These are phyloP conservation scores for Neomorphus geoffroyi DNA, from an alignment of 2,797 vertebrate genomes.

Conservation along the genomic window DNA sequence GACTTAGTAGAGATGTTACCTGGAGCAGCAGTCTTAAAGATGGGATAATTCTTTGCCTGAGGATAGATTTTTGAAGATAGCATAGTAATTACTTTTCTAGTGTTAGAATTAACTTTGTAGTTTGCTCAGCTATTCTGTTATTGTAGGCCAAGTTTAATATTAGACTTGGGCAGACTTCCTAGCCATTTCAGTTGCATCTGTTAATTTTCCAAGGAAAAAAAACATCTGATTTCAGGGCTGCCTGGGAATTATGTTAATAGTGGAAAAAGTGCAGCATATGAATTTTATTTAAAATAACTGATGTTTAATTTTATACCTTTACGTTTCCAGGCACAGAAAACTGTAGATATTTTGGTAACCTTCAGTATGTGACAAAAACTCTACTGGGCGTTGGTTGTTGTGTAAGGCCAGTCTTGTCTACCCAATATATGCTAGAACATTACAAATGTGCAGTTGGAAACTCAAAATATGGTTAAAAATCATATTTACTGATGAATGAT, in stretches of 20 bases:
- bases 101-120: conserved; percentile 9
- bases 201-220: not conserved
- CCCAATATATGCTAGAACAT: not conserved
- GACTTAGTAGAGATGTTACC: conserved; percentile 42
- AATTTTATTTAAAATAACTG: not conserved
- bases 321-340: not conserved
- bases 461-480: not conserved
- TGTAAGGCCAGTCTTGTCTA: not conserved
- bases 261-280: not conserved
- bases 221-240: not conserved
- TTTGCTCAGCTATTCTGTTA: not conserved
- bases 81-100: not conserved
- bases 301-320: not conserved
- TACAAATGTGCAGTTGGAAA: not conserved
- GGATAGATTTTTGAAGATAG: not conserved
- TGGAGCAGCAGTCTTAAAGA: conserved; percentile 11
- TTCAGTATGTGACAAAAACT: not conserved
- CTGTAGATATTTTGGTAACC: not conserved
- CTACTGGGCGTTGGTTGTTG: not conserved
- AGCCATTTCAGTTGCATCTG: not conserved
- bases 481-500: not conserved
- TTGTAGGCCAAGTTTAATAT: not conserved
- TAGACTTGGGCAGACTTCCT: not conserved
- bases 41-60: conserved; percentile 13
- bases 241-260: not conserved